phyloP scores from a whole-genome alignment of 2,113 vertebrate species.

The Lanius ludovicianus region DNA sequence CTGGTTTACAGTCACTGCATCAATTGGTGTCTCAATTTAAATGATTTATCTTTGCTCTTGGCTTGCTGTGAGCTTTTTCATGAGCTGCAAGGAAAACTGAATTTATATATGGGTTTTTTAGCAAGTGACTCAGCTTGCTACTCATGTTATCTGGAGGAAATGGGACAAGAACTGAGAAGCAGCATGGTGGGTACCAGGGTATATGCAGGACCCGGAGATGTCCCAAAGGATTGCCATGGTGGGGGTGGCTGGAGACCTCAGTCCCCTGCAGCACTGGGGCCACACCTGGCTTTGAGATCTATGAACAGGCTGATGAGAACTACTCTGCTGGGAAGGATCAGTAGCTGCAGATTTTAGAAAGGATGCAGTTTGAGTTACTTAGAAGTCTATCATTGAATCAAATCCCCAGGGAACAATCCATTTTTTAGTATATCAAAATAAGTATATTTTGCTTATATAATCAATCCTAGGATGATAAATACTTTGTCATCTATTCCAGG shows the following conservation, averaged over 20 bases:
- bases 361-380: background rate
- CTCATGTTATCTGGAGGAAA: background rate
- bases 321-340: background rate
- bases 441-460: background rate
- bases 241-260: background rate
- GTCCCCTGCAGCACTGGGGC: accelerated
- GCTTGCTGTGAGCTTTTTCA: background rate
- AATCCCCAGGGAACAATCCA: background rate
- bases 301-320: background rate
- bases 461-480: background rate
- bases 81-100: background rate
- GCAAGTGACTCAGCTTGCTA: background rate
- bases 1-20: background rate
- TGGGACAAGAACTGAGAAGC: background rate
- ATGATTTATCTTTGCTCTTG: background rate
- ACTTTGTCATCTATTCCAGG: background rate
- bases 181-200: background rate
- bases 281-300: background rate
- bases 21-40: background rate
- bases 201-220: background rate
- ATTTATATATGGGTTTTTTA: background rate
- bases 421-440: background rate
- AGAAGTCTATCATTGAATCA: background rate
- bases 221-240: too few species aligned
- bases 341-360: background rate